These are phyloP conservation scores for Vollenhovia emeryi DNA, from an alignment of 1,140 invertebrate species.

Conservation along the genomic window DNA sequence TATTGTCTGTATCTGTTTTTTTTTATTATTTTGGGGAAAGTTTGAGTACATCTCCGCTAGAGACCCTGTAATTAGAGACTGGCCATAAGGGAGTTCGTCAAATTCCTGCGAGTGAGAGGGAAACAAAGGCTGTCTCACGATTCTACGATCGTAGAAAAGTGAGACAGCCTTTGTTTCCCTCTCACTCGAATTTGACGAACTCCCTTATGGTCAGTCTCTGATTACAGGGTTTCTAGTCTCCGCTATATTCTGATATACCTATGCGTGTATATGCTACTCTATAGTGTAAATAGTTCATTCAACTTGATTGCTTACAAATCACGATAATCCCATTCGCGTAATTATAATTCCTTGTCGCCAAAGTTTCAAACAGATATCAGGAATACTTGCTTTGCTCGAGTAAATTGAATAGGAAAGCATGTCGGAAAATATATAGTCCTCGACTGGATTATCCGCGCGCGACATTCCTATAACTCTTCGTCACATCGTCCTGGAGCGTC, in stretches of 20 bases:
- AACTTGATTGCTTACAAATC: background rate
- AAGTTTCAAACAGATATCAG: background rate
- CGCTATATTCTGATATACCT: background rate
- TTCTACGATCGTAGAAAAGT: no score
- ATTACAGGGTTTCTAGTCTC: no score
- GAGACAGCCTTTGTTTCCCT: no score
- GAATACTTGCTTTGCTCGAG: background rate
- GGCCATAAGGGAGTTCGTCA: no score
- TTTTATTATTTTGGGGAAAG: background rate
- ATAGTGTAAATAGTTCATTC: background rate
- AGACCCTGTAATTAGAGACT: no score
- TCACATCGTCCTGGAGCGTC: background rate
- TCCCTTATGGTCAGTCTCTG: no score
- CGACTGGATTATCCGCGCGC: slow-evolving; percentile 5
- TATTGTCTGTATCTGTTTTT: background rate
- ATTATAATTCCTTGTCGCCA: background rate
- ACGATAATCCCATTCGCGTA: background rate
- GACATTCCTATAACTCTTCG: slow-evolving; percentile 41
- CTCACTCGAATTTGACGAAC: no score
- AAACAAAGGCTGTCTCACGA: no score
- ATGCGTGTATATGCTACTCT: background rate
- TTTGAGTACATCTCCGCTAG: background rate
- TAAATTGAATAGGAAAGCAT: slow-evolving; percentile 9
- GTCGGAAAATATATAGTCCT: background rate
- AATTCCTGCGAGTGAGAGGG: no score